Evolutionary conservation across 2,888 invertebrate species (phyloP).

Genomic region (Bombylius major): DNA sequence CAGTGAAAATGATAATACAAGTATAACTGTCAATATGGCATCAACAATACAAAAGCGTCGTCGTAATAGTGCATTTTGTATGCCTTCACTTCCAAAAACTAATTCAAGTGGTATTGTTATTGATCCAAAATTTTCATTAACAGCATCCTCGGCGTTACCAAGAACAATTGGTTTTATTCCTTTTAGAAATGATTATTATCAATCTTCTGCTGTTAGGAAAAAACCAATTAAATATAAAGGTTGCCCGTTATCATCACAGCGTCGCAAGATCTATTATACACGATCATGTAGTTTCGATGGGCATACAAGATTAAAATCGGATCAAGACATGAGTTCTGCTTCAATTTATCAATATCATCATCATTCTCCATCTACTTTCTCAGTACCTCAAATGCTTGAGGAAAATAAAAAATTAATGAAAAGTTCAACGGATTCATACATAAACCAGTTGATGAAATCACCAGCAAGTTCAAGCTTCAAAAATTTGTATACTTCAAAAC

Average conservation of each 20-base stretch:
- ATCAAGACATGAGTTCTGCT: not conserved
- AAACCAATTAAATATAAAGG: not conserved
- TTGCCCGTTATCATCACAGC: not conserved
- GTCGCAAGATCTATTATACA: conserved; percentile 4
- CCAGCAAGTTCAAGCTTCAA: not conserved
- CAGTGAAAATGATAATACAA: not conserved
- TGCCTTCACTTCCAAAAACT: not conserved
- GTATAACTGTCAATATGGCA: not conserved
- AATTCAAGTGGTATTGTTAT: not conserved
- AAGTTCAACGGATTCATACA: conserved; percentile 3
- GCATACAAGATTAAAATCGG: not conserved
- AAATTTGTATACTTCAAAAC: not conserved
- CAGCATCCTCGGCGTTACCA: too few species aligned
- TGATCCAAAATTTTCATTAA: too few species aligned
- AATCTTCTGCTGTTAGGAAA: not conserved
- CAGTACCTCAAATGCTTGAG: conserved; percentile 1
- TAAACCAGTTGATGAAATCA: not conserved
- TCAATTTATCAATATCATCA: not conserved
- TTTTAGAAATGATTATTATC: too few species aligned
- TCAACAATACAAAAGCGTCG: conserved; percentile 4
- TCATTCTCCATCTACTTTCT: not conserved
- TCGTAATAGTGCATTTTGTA: conserved; percentile 11
- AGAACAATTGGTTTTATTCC: too few species aligned
- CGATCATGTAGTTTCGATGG: conserved; percentile 6
- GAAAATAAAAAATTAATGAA: conserved; percentile 1